Evolutionary conservation across 1,140 invertebrate species (phyloP).

Genomic region (Caenorhabditis tropicalis): DNA sequence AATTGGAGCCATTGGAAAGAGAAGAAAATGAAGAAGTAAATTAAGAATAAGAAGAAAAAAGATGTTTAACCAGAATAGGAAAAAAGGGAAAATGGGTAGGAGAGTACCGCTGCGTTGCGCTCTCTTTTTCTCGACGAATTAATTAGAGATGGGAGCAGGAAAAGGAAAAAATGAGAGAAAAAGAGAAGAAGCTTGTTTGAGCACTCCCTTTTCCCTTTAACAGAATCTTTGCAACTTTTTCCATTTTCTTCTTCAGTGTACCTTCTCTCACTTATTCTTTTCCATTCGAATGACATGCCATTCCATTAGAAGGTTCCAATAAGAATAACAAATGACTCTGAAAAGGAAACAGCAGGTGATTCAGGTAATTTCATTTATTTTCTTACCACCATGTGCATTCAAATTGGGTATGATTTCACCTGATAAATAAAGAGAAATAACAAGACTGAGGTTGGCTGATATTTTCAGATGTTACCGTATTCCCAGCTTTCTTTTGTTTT

Average conservation of each 20-base stretch:
- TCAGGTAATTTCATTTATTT: not conserved
- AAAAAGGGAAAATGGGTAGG: conserved; percentile 16
- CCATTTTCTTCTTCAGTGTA: not conserved
- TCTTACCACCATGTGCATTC: not conserved
- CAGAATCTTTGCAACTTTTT: conserved; percentile 5
- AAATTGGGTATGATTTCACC: not conserved
- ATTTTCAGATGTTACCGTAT: not conserved
- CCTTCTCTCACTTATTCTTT: not conserved
- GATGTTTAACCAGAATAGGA: too few relatives aligned
- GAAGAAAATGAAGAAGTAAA: not conserved
- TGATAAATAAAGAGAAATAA: not conserved
- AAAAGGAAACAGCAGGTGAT: not conserved
- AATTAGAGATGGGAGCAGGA: conserved; percentile 37
- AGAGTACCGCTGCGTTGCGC: not conserved
- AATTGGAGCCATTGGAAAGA: not conserved
- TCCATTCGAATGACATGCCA: not conserved
- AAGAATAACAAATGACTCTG: not conserved
- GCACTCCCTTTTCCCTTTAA: not conserved
- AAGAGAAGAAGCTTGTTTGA: not conserved
- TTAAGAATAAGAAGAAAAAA: not conserved
- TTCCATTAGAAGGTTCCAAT: not conserved
- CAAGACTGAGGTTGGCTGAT: not conserved
- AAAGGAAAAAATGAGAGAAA: not conserved
- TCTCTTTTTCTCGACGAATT: conserved; percentile 25
- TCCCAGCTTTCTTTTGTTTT: not conserved